Evolutionary conservation across 1,140 invertebrate genomes (phyloP).

Genomic region (Drosophila orosa): DNA sequence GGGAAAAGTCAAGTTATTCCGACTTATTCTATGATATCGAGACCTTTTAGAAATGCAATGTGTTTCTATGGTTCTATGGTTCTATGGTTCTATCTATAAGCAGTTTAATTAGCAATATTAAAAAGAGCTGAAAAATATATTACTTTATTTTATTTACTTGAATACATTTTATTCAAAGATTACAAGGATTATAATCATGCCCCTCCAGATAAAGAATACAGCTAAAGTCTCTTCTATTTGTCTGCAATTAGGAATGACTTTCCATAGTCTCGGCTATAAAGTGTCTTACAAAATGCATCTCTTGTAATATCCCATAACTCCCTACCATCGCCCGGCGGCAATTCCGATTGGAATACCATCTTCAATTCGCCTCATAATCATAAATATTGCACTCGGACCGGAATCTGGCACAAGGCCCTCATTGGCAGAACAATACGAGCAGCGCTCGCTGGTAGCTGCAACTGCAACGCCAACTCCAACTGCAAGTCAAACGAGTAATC

Average conservation of each 20-base stretch:
- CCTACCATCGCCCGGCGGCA: neutral
- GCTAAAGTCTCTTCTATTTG: neutral
- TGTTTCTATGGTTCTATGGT: neutral
- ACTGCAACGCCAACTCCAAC: slow-evolving; percentile 11
- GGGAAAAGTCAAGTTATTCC: neutral
- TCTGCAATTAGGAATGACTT: neutral
- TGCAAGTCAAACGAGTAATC: slow-evolving; percentile 45
- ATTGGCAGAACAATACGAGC: slow-evolving; percentile 45
- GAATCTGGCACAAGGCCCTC: slow-evolving; percentile 64
- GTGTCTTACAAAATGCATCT: neutral
- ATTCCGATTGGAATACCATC: slow-evolving; percentile 32
- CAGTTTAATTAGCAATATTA: neutral
- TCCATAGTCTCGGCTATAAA: neutral
- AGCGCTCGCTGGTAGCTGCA: slow-evolving; percentile 21
- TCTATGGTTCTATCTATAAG: neutral
- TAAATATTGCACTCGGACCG: slow-evolving; percentile 47
- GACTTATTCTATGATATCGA: slow-evolving; percentile 26
- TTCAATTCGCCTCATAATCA: slow-evolving; percentile 38
- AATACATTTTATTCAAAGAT: neutral
- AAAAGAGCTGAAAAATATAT: neutral
- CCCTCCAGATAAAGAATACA: neutral
- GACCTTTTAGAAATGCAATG: neutral
- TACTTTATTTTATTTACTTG: neutral
- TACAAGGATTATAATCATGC: too few relatives aligned
- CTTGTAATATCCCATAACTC: slow-evolving; percentile 1